phyloP scores from a whole-genome alignment of 2,113 vertebrate species.

The Cettia cetti region DNA sequence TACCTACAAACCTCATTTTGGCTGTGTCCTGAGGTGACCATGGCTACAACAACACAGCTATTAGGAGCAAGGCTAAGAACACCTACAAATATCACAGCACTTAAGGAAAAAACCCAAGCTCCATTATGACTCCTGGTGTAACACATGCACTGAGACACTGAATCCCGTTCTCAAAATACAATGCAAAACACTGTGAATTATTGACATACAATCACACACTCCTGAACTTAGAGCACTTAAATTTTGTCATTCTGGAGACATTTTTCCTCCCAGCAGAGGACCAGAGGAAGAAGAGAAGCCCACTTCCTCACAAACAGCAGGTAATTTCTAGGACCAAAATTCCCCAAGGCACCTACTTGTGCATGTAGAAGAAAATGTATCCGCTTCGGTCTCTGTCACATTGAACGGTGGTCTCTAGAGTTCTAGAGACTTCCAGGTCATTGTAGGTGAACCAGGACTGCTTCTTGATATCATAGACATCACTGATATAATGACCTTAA shows the following conservation, averaged over 20 bases:
- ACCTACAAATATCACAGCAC: not conserved
- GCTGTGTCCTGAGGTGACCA: not conserved
- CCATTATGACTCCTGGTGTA: not conserved
- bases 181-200: not conserved
- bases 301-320: not conserved
- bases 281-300: not conserved
- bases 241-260: not conserved
- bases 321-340: not conserved
- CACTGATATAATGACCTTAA: conserved; percentile 97
- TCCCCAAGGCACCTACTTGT: conserved; percentile 82
- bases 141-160: not conserved
- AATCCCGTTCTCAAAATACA: not conserved
- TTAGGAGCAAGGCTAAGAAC: not conserved
- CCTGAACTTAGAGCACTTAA: not conserved
- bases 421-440: conserved; percentile 92
- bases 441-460: conserved; percentile 98
- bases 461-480: conserved; percentile 96
- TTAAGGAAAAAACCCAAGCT: not conserved
- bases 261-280: not conserved
- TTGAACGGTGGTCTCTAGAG: conserved; percentile 88
- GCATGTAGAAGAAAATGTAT: conserved; percentile 99
- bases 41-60: not conserved
- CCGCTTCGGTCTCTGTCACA: conserved; percentile 91
- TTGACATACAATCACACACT: not conserved
- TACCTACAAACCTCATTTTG: not conserved